Base-by-base conservation (phyloP, 2,113 vertebrate species). In the Tichodroma muraria region DNA sequence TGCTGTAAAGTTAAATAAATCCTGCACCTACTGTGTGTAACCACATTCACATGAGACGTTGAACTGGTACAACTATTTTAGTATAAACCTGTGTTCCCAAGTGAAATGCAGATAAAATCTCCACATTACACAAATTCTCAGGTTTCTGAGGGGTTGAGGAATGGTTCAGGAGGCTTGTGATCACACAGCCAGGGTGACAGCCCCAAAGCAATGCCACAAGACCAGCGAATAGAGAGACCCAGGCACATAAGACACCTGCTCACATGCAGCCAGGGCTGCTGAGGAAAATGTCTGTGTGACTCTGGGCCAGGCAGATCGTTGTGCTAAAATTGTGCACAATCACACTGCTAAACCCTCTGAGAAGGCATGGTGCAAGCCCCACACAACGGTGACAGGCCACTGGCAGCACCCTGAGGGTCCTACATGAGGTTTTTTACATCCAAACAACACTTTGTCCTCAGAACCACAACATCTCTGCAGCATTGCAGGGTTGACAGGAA, bases 31-130 rank as follows among this genome's bases (percentile, higher is more conserved):
- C 38, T 16, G 27, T 11, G 44, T 33, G 25, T 28, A 77, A 89
- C 28, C 3, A 1, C n/a, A 45, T 53, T 82, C 57, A 68, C 49
- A 63, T 0, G 0, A 89, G 61, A 16, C 0, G 1, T 9, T 38
- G 35, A 88, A 57, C 6, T 50, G 21, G 13, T 60, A 56, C 28
- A 89, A 44, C 27, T 87, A 14, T 31, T 87, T 59, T 52, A 69
- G 15, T 31, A 64, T 11, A 93, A 71, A 37, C 25, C 53, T 59
- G 15, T 35, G 22, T 77, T 57, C 63, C n/a, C 57, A 60, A 1
- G 6, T 24, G 53, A 84, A 94, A 89, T 5, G 37, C 37, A 56
- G 16, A 60, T 23, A 61, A 75, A 76, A 81, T 24, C n/a, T 17
- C 45, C 40, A 23, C 6, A 21, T 75, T 24, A 64, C 22, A 71